Base-by-base conservation (phyloP, 2,888 invertebrate genomes). In the Latheticus oryzae region DNA sequence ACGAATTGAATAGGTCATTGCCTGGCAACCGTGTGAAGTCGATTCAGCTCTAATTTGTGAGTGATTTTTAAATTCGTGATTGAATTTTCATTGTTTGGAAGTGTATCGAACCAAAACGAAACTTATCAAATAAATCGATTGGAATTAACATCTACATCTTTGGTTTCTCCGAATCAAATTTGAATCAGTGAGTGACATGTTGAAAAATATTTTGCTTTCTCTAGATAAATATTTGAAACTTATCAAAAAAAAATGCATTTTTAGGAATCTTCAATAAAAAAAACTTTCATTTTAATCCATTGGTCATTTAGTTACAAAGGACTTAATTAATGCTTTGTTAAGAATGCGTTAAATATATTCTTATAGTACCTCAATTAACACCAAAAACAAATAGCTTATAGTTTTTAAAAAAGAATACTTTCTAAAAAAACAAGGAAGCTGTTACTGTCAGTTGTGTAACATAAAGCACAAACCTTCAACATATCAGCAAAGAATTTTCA, bases 151-250 rank as follows among this genome's bases (percentile, higher is more conserved):
- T n/a, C n/a, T n/a, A n/a, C n/a, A n/a, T n/a, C 8, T 21, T 19
- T 47, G 47, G 24, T 47, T 47, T 47, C 47, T 33, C 47, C 33
- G 12, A 32, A 32, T 45, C 12, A 45, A 45, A 45, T 19, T 24
- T 24, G 43, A 11, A 7, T n/a, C n/a, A n/a, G n/a, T n/a, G n/a
- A n/a, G n/a, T n/a, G n/a, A n/a, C n/a, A n/a, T n/a, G n/a, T n/a
- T n/a, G n/a, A n/a, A n/a, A n/a, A n/a, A n/a, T n/a, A n/a, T n/a
- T n/a, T n/a, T n/a, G n/a, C n/a, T n/a, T n/a, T n/a, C n/a, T n/a
- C n/a, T n/a, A n/a, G n/a, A n/a, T n/a, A n/a, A n/a, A n/a, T n/a
- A n/a, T 42, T 11, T 13, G 1, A 15, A 15, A 5, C 9, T 4
- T 16, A 15, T 45, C 32, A 7, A 13, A 30, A 21, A 45, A 30